These are phyloP conservation scores for Plecotus auritus DNA, from an alignment of 2,113 vertebrate species.

Conservation along the genomic window DNA sequence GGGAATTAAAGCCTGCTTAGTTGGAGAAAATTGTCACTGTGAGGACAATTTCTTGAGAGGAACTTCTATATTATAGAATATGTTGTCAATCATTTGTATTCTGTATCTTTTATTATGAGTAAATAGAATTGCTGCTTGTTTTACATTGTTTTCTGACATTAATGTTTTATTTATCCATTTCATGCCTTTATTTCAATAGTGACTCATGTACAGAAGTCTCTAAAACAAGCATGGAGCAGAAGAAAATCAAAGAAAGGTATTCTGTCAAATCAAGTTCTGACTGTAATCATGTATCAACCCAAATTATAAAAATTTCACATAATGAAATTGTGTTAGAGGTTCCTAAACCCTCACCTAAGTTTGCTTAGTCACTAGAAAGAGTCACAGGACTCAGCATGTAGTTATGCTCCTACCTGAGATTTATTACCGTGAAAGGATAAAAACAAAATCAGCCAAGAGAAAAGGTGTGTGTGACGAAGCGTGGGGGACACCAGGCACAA, in stretches of 20 bases:
- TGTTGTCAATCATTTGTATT: background rate
- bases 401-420: background rate
- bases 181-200: constrained; percentile 2
- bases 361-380: background rate
- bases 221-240: constrained; percentile 75
- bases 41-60: background rate
- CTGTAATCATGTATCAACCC: background rate
- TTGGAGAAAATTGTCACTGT: background rate
- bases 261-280: constrained; percentile 54
- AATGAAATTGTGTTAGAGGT: background rate
- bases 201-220: constrained; percentile 75
- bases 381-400: background rate
- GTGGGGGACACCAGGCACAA: background rate
- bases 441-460: background rate
- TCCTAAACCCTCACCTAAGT: background rate
- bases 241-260: constrained; percentile 88
- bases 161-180: no score
- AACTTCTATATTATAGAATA: background rate
- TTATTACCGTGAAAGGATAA: background rate
- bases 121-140: background rate
- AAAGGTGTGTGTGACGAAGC: background rate
- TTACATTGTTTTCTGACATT: constrained; percentile 67
- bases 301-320: no score
- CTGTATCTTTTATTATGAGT: background rate
- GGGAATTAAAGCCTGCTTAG: background rate